These are phyloP conservation scores for Troides aeacus DNA, from an alignment of 2,888 invertebrate species.

Conservation along the genomic window DNA sequence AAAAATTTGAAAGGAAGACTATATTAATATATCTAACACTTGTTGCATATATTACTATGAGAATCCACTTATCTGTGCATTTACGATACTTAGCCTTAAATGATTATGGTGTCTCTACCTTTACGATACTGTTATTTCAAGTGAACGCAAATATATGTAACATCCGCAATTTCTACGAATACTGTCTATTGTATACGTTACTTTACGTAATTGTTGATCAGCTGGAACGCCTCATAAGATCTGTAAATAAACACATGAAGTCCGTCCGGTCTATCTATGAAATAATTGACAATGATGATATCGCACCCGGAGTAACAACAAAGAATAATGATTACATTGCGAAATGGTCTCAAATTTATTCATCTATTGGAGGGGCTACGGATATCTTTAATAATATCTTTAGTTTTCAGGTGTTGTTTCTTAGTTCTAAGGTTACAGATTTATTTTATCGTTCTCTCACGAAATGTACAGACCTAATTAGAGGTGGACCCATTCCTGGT, in stretches of 20 bases:
- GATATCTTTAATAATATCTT: neutral
- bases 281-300: neutral
- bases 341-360: neutral
- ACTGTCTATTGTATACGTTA: neutral
- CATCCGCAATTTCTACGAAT: neutral
- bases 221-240: neutral
- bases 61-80: neutral
- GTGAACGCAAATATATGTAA: neutral
- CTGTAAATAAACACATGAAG: neutral
- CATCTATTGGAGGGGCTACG: neutral
- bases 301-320: neutral
- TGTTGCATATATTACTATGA: neutral
- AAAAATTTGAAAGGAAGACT: neutral
- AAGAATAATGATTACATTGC: neutral
- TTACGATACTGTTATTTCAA: neutral
- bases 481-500: too few species aligned
- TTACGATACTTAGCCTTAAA: neutral
- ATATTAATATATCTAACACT: neutral
- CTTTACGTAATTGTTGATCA: neutral
- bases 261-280: neutral
- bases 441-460: too few species aligned
- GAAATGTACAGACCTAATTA: too few species aligned
- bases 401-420: neutral
- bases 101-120: neutral
- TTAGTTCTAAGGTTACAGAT: neutral